Base-by-base conservation (phyloP, 92 coral and sea anemone species). In the Porites divaricata region DNA sequence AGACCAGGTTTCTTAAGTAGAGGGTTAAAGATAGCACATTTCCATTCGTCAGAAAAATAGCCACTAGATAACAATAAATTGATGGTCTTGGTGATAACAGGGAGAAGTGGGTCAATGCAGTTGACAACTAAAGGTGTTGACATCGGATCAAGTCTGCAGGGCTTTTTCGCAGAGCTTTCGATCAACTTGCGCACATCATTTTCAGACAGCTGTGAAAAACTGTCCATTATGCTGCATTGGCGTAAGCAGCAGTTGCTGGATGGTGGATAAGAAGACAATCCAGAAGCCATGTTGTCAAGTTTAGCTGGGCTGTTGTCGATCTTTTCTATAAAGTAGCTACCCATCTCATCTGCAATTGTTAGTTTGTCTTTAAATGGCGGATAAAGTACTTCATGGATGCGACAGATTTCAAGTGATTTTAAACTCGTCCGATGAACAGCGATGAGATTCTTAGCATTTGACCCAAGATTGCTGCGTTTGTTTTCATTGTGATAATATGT, bases 61-160 rank as follows among this genome's bases (percentile, higher is more conserved):
- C 88, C 88, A 19, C 75, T 74, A 51, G 74, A 84, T 88, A 88
- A 76, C 35, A 88, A 88, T 79, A 49, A 57, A 69, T 88, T 80
- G 64, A 81, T 67, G 57, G 67, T 75, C 84, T 74, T 88, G 51
- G 83, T 88, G 61, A 88, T 81, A 51, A 74, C 71, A 69, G 79
- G 79, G 64, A 88, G 78, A 70, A 88, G 72, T 70, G 78, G 51
- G 87, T 83, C 76, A 67, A 83, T 76, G 72, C 63, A 62, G 74
- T 77, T 57, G 63, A 77, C 65, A 17, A 88, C 85, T 24, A n/a
- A 83, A 53, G 81, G 58, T 67, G 88, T 83, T 76, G 85, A 85
- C 76, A 77, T 41, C 41, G 88, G 88, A 76, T 88, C 80, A 74
- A 81, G 63, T 24, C 25, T 14, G 74, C 80, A 72, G 75, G 57